Base-by-base conservation (phyloP, 2,888 invertebrate species). In the Sacculina carcini region DNA sequence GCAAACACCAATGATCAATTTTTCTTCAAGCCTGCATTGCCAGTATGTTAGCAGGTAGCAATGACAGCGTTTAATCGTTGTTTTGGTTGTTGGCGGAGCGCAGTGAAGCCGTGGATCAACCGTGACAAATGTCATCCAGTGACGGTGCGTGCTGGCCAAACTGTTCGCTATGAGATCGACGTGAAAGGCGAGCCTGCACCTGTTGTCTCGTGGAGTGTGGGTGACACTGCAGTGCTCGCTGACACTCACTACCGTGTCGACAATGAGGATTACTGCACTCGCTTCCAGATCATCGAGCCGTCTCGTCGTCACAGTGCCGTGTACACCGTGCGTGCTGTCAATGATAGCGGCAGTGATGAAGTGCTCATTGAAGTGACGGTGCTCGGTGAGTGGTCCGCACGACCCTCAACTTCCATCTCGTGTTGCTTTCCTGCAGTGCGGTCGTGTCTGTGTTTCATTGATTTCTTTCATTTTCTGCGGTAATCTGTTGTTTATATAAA, bases 141-240 rank as follows among this genome's bases (percentile, higher is more conserved):
- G 60, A 74, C 78, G 54, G 71, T 96, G 62, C 82, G 89, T 59
- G 77, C 80, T 55, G 94, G 94, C 3, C 81, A 87, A 66, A 68
- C 80, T 56, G 71, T 96, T 58, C 81, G 81, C 57, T 75, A 98
- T 64, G 86, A 90, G 60, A 87, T 94, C 29, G 81, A 84, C 60
- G 80, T 92, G 57, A 78, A 82, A 62, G 98, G 96, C 56, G 98
- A 98, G 69, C 98, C 98, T 0, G 78, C 87, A 51, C 94, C 98
- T n/a, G 76, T 74, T 28, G 75, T 82, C 59, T 79, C 77, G 6
- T 89, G 87, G 87, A 75, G 71, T 55, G 75, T 79, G 59, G 74
- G 71, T 46, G 72, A 71, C 58, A 68, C 74, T 67, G 72, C 54
- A 50, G 42, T 56, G 2, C 21, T 46, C 48, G 52, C 55, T 2